These are phyloP conservation scores for Drosophila pseudoananassae DNA, from an alignment of 1,140 invertebrate genomes.

Conservation along the genomic window DNA sequence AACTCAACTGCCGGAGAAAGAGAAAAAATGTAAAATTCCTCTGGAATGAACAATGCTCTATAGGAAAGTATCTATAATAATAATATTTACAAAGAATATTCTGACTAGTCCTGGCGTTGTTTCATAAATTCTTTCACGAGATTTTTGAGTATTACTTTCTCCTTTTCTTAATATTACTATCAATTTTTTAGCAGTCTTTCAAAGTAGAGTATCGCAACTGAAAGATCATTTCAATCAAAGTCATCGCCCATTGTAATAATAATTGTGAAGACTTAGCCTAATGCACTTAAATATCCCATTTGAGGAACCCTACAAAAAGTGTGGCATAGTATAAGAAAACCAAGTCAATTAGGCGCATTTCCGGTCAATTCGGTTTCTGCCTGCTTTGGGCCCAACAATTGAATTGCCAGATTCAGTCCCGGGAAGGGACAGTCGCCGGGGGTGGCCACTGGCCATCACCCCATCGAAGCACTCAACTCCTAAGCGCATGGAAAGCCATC, in stretches of 20 bases:
- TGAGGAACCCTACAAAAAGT: constrained; percentile 22
- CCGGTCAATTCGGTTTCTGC: constrained; percentile 43
- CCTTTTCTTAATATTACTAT: not conserved
- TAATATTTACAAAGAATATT: not conserved
- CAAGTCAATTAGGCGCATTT: constrained; percentile 71
- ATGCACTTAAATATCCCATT: constrained; percentile 50
- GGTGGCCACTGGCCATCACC: constrained; percentile 21
- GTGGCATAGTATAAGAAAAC: constrained; percentile 37
- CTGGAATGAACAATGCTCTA: constrained; percentile 18
- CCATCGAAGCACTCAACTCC: constrained; percentile 47
- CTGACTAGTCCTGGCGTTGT: too few relatives aligned
- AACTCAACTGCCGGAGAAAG: constrained; percentile 21
- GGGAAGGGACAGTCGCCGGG: not conserved
- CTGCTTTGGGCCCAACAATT: constrained; percentile 26
- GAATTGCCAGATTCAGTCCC: constrained; percentile 14
- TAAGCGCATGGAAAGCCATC: constrained; percentile 57
- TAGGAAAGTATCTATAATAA: not conserved
- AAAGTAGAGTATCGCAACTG: constrained; percentile 18
- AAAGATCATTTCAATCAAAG: constrained; percentile 27
- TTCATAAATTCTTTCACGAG: too few relatives aligned
- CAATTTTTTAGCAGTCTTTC: not conserved
- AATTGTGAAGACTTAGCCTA: constrained; percentile 49
- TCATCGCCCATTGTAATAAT: constrained; percentile 48
- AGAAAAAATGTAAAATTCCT: constrained; percentile 1
- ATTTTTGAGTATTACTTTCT: too few relatives aligned